Base-by-base conservation (phyloP, 2,888 invertebrate genomes). In the Nephrotoma flavescens region DNA sequence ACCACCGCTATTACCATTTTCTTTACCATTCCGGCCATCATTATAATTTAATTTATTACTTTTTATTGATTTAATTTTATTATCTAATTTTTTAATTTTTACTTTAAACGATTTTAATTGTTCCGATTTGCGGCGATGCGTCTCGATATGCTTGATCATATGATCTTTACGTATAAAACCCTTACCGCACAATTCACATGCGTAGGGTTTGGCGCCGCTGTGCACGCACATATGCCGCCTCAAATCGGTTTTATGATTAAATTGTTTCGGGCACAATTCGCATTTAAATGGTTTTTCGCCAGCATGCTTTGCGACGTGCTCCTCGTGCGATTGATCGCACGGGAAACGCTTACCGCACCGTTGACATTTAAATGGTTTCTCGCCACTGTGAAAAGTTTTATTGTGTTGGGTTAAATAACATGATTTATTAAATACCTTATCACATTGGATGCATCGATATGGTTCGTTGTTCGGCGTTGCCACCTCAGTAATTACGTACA, bases 391-490 rank as follows among this genome's bases (percentile, higher is more conserved):
- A 92, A 96, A 96, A 88, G 96, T 96, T 91, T 97, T 97, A 92
- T 96, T 96, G 92, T 97, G 97, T 91, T 97, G 97, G 86, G 97
- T 97, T 87, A 97, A 92, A 90, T 97, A 97, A 91, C 97, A 97
- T 86, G 95, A 95, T 89, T 96, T 96, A 91, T 96, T 96, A 92
- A 97, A 97, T 83, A 94, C 92, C 91, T 97, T 97, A 91, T 96
- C 94, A 92, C 97, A 97, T 90, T 95, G 95, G 89, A 94, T 93
- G 91, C 97, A 97, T 91, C 95, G 95, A 91, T 94, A 94, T 19
- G 86, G 86, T 52, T 87, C 87, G 15, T 41, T 84, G 15, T 84
- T 84, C 42, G 84, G 42, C 15, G 41, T 86, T 92, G 90, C 85
- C 86, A 87, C 86, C 86, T 85, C 87, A 86, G 91, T 87, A 88